Percentiles rank a stretch among this genome's conserved stretches.
Evolutionary conservation across 2,113 vertebrate genomes (phyloP).

Genomic region (Platanista minor): DNA sequence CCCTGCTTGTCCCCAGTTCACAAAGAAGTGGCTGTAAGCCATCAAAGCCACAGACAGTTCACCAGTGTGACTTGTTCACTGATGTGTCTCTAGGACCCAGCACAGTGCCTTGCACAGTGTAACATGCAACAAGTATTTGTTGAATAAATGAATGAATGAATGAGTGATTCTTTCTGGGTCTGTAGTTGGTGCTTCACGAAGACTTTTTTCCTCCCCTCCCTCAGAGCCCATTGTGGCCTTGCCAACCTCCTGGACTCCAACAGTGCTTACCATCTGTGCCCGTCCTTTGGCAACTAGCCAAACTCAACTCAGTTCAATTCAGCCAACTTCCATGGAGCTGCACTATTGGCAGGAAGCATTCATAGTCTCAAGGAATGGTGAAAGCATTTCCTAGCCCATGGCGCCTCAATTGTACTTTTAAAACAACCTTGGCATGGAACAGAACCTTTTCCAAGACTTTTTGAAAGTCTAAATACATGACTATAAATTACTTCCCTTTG

Average conservation of each 20-base stretch:
- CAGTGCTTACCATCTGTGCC: constrained; percentile 24
- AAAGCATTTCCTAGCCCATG: constrained; percentile 43
- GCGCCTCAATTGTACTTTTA: constrained; percentile 41
- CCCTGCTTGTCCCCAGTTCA: background rate
- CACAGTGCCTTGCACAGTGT: background rate
- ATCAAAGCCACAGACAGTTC: background rate
- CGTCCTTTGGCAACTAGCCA: constrained; percentile 16
- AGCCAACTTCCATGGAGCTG: constrained; percentile 15
- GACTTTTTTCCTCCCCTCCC: background rate
- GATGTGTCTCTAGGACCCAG: background rate
- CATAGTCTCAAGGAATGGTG: constrained; percentile 7
- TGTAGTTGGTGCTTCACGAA: background rate
- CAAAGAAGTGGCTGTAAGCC: background rate
- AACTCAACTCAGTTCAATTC: constrained; percentile 43
- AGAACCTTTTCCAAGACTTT: constrained; percentile 36
- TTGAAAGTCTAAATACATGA: constrained; percentile 41
- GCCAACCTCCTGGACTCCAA: constrained; percentile 16
- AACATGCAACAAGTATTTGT: background rate
- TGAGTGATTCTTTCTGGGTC: background rate
- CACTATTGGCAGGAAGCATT: constrained; percentile 30
- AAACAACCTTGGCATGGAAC: constrained; percentile 26
- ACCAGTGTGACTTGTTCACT: background rate
- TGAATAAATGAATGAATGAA: background rate
- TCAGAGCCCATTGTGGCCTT: background rate
- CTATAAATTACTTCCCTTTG: constrained; percentile 46